Evolutionary conservation across 2,888 invertebrate species (phyloP), one percentile per base, ranked within the genome.

Genomic region (Ormia ochracea): DNA sequence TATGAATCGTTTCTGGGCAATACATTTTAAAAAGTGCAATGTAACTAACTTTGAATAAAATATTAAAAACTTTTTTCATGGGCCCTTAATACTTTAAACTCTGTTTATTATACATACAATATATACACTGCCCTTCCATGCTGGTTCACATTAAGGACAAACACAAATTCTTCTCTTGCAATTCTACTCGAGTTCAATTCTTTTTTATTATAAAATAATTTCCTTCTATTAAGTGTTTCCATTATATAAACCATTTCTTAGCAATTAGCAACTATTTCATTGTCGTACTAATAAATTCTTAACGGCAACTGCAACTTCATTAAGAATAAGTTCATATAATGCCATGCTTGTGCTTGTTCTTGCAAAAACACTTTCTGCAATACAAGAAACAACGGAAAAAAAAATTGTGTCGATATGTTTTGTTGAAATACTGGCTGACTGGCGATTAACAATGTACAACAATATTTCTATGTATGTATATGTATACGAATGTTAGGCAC

Each of bases 311-410:
- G 66, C 50, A 76, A 68, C 80, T 80, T 76, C 50, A 76, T 80
- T 80, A 75, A 33, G 19, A 23, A 72, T 63, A 76, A 63, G 66
- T 66, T 76, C 66, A 80, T 76, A 75, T 66, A 66, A 48, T 59
- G 38, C 17, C 23, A 58, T 41, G 10, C 3, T n/a, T 14, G n/a
- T 50, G 17, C 17, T 28, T 19, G 50, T 28, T 3, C 31, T 26
- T 65, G 33, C 58, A 12, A 3, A 23, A 1, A 48, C 21, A 45
- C 19, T 38, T 38, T 26, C 38, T 31, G 33, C 48, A 23, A 59
- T 28, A 76, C 54, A 61, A 54, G 54, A 56, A 43, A n/a, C 10
- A 33, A 45, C 43, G 43, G 38, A 23, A 58, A 2, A 38, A 9
- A 9, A 68, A 19, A 54, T 31, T 54, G 17, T 58, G 45, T 59